These are phyloP conservation scores for Rhagium mordax DNA, from an alignment of 2,888 invertebrate genomes.

Conservation along the genomic window DNA sequence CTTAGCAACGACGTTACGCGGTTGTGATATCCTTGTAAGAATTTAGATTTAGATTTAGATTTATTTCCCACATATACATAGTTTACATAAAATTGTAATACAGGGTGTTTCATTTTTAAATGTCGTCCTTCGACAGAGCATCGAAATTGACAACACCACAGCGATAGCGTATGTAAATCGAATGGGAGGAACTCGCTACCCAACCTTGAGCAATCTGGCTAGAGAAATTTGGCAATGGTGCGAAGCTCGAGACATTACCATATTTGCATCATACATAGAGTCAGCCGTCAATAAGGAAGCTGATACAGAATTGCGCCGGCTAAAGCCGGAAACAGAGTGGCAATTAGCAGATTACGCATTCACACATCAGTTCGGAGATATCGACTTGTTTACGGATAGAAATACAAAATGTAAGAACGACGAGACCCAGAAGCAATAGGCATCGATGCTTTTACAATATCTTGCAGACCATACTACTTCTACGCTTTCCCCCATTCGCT, in stretches of 20 bases:
- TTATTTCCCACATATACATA: too few relatives aligned
- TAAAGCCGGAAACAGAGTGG: slow-evolving; percentile 37
- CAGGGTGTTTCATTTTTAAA: too few relatives aligned
- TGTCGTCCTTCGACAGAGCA: too few relatives aligned
- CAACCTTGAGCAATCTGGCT: slow-evolving; percentile 47
- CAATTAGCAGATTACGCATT: slow-evolving; percentile 35
- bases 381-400: slow-evolving; percentile 36
- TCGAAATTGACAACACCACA: slow-evolving; percentile 8
- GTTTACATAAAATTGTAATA: too few relatives aligned
- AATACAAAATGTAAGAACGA: slow-evolving; percentile 12
- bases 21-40: slow-evolving; percentile 3
- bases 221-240: slow-evolving; percentile 53
- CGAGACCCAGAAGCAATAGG: slow-evolving; percentile 32
- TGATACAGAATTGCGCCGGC: slow-evolving; percentile 28
- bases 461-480: slow-evolving; percentile 22
- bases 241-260: slow-evolving; percentile 34
- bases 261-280: slow-evolving; percentile 38
- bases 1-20: slow-evolving; percentile 44
- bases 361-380: slow-evolving; percentile 19
- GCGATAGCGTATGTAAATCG: slow-evolving; percentile 10
- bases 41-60: too few relatives aligned
- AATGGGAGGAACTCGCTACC: slow-evolving; percentile 48
- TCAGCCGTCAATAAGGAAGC: slow-evolving; percentile 31
- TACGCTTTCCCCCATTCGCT: slow-evolving; percentile 17
- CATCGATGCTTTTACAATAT: slow-evolving; percentile 38